Evolutionary conservation across 2,113 vertebrate genomes (phyloP), one percentile per base, ranked within the genome.

Genomic region (Synchiropus splendidus): DNA sequence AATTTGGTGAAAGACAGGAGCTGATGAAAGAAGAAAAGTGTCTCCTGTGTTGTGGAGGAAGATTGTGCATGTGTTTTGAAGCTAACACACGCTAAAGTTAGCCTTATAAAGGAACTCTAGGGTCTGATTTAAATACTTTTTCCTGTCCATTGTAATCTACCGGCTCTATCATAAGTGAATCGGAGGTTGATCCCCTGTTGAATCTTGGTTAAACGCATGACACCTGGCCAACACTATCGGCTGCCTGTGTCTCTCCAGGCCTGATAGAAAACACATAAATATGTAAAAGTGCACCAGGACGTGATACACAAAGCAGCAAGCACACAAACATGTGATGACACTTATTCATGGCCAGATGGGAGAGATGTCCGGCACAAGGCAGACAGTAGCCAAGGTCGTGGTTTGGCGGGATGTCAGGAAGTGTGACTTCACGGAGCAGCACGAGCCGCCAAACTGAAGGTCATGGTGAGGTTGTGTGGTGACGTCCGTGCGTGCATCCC

Each of bases 391-490:
- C 55, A 59, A 66, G 61, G 64, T 63, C 30, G 36, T 57, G 45
- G 30, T 43, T 58, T 57, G 51, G 45, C 32, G 16, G 35, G 59
- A 60, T 71, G 57, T 74, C 61, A 74, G 75, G 71, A 70, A 68
- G 74, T 71, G 70, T 53, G 74, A 79, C 59, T 78, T 70, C 77
- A 74, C 64, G 65, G 66, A 73, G 74, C 68, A 69, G 72, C 62
- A 58, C 39, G 21, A 40, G 54, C 53, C 52, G 44, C 61, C 55
- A 18, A 51, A 52, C 59, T 31, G 64, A 52, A 45, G 48, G 67
- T 60, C 58, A 30, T 6, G 41, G 43, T 42, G 39, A 48, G 59
- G 48, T 52, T 61, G 45, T 44, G 42, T 36, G 36, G 61, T 49
- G 39, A 55, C 18, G 51, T 62, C 16, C 42, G 48, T 43, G 55